phyloP scores from a whole-genome alignment of 2,888 invertebrate genomes.

The Drosophila anomalata region DNA sequence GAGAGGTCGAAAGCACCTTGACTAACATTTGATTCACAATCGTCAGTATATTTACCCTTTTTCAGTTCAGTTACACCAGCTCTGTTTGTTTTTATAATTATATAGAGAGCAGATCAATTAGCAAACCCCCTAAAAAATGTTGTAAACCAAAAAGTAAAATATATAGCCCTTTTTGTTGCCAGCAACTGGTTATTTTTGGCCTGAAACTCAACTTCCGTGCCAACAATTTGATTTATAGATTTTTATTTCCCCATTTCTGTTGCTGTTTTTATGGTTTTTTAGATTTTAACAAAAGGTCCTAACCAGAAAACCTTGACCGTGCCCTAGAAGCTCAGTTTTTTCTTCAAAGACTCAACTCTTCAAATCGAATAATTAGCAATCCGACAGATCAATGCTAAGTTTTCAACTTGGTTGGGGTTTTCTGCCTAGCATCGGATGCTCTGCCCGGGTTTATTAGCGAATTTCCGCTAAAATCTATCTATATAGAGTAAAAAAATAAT shows the following conservation, averaged over 20 bases:
- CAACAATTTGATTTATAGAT: slow-evolving; percentile 13
- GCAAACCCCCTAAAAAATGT: slow-evolving; percentile 15
- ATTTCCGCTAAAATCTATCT: slow-evolving; percentile 10
- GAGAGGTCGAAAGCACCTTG: slow-evolving; percentile 18
- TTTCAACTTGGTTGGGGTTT: neutral
- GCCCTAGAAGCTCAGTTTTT: slow-evolving; percentile 9
- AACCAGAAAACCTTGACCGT: slow-evolving; percentile 26
- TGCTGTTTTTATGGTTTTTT: neutral
- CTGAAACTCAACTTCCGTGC: slow-evolving; percentile 14
- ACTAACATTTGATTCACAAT: slow-evolving; percentile 12
- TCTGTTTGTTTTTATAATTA: slow-evolving; percentile 24
- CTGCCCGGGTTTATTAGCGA: slow-evolving; percentile 17
- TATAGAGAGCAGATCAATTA: slow-evolving; percentile 23
- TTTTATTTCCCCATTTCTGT: neutral
- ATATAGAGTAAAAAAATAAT: neutral
- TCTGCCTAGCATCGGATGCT: neutral
- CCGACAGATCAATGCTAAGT: slow-evolving; percentile 29
- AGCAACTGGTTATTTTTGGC: slow-evolving; percentile 19
- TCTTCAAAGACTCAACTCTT: neutral
- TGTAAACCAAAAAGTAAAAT: slow-evolving; percentile 1
- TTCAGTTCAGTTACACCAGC: slow-evolving; percentile 16
- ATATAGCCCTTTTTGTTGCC: slow-evolving; percentile 20
- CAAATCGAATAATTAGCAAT: slow-evolving; percentile 16
- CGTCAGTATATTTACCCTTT: neutral
- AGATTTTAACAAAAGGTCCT: neutral